These are phyloP conservation scores for Nomada ferruginata DNA, from an alignment of 2,888 invertebrate species.

Conservation along the genomic window DNA sequence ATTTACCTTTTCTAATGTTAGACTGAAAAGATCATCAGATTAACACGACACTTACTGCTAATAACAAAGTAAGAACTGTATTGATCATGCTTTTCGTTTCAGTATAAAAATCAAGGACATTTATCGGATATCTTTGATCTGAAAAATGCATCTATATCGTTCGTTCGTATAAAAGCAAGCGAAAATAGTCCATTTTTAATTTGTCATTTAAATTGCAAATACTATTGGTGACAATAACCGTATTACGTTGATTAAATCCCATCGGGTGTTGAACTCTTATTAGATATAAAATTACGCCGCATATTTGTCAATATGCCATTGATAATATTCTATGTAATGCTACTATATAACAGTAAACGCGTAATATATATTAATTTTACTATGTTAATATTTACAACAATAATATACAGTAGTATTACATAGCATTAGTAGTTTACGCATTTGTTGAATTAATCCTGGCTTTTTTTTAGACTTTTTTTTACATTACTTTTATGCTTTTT, in stretches of 20 bases:
- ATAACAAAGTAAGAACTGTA: constrained; percentile 24
- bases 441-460: constrained; percentile 15
- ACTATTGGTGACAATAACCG: constrained; percentile 28
- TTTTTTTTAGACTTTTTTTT: constrained; percentile 34
- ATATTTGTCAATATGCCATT: constrained; percentile 22
- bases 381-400: constrained; percentile 46
- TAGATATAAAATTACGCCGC: constrained; percentile 37
- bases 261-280: constrained; percentile 18
- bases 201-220: constrained; percentile 12
- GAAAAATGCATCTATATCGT: constrained; percentile 42
- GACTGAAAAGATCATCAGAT: constrained; percentile 16
- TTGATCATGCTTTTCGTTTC: constrained; percentile 3
- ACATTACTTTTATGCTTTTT: constrained; percentile 30
- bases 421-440: constrained; percentile 15
- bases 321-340: constrained; percentile 30
- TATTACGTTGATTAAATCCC: constrained; percentile 16
- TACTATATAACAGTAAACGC: constrained; percentile 27
- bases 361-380: constrained; percentile 33
- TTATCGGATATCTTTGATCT: constrained; percentile 33
- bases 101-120: constrained; percentile 48
- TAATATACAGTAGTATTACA: constrained; percentile 49
- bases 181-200: constrained; percentile 30
- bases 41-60: constrained; percentile 38
- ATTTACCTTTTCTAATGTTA: background rate
- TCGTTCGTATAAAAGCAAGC: constrained; percentile 46